Percentiles rank a stretch among this genome's conserved stretches.
Evolutionary conservation across 2,888 invertebrate genomes (phyloP).

Genomic region (Erynnis tages): DNA sequence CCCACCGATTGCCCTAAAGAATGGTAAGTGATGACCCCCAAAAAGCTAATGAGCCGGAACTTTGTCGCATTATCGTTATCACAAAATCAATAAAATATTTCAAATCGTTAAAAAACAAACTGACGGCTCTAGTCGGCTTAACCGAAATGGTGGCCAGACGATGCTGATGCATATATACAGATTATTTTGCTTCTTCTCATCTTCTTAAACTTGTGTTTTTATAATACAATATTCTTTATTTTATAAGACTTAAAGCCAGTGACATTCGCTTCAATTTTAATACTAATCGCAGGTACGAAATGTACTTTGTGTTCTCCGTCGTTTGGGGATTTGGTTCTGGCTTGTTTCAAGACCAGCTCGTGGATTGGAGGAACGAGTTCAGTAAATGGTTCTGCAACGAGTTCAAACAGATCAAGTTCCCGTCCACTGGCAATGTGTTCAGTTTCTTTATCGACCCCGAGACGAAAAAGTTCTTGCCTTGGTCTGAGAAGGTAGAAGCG

Average conservation of each 20-base stretch:
- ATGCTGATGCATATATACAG: too few relatives aligned
- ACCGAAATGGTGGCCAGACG: too few relatives aligned
- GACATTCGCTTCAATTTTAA: too few relatives aligned
- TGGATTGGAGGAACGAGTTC: slow-evolving; percentile 96
- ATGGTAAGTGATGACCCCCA: slow-evolving; percentile 81
- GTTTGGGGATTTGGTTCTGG: slow-evolving; percentile 98
- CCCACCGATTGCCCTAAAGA: slow-evolving; percentile 96
- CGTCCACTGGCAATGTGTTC: slow-evolving; percentile 90
- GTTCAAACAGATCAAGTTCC: slow-evolving; percentile 95
- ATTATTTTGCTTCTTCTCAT: too few relatives aligned
- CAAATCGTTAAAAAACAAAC: too few relatives aligned
- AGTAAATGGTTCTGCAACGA: slow-evolving; percentile 97
- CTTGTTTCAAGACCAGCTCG: slow-evolving; percentile 93
- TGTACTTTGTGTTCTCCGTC: slow-evolving; percentile 94
- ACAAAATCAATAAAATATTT: too few relatives aligned
- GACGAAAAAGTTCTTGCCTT: slow-evolving; percentile 91
- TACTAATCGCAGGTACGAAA: slow-evolving; percentile 84
- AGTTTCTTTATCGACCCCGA: slow-evolving; percentile 94
- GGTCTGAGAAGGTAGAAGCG: slow-evolving; percentile 89
- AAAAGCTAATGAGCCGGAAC: too few relatives aligned
- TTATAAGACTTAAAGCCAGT: too few relatives aligned
- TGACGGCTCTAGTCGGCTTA: too few relatives aligned
- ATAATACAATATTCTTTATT: too few relatives aligned
- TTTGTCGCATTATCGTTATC: too few relatives aligned
- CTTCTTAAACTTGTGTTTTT: too few relatives aligned